A percentile compares a stretch with the other conserved stretches of the same genome.
phyloP scores from a whole-genome alignment of 2,888 invertebrate species.

The Pediacus dermestoides region DNA sequence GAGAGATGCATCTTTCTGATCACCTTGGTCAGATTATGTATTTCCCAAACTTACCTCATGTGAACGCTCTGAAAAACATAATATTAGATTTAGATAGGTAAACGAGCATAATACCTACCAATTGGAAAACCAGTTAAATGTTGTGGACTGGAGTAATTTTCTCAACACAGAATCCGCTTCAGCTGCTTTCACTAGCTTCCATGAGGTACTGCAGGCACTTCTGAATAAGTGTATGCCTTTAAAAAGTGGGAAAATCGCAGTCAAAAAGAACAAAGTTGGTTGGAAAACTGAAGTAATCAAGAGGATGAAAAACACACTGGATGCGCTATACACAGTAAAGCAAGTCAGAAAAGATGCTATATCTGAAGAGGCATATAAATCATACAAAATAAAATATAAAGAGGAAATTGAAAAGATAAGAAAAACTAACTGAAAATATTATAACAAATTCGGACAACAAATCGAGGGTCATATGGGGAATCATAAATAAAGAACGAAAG shows the following conservation, averaged over 20 bases:
- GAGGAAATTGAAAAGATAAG: not conserved
- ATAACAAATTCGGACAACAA: too few species aligned
- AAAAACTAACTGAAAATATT: too few species aligned
- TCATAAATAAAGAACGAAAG: too few species aligned
- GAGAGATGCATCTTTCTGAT: too few species aligned
- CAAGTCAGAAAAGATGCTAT: not conserved
- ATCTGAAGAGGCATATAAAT: not conserved
- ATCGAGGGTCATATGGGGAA: too few species aligned
- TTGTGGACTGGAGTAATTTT: not conserved
- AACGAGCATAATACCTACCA: not conserved
- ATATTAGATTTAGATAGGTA: constrained; percentile 1
- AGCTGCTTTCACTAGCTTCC: not conserved
- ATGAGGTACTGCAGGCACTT: not conserved
- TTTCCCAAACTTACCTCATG: too few species aligned
- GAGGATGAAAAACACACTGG: constrained; percentile 1
- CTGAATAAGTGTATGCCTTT: not conserved
- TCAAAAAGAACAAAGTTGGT: not conserved
- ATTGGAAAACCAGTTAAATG: not conserved
- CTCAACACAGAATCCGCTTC: not conserved
- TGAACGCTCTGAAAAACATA: not conserved
- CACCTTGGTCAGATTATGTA: too few species aligned
- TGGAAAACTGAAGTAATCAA: not conserved
- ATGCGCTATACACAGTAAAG: too few species aligned
- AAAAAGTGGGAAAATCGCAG: not conserved
- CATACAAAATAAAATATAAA: not conserved